Conservation (phyloP, 2,888 invertebrate species). For the Chymomyza procnemis region DNA sequence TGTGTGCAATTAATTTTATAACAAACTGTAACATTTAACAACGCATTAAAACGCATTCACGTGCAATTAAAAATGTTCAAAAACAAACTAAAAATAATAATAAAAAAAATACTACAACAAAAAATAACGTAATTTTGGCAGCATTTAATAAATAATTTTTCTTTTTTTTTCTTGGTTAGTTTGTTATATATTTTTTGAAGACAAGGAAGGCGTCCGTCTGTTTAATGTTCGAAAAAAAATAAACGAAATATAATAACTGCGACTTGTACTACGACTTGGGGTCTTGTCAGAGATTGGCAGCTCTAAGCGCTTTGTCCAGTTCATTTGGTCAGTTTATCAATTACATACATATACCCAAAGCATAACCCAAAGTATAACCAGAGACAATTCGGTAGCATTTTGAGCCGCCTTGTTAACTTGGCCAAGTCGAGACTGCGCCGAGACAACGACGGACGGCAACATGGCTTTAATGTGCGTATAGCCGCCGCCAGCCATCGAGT, state of each 20-base stretch:
- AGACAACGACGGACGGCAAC: background rate
- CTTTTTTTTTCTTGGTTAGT: background rate
- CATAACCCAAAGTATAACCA: slow-evolving; percentile 28
- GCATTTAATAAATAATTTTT: background rate
- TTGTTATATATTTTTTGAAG: background rate
- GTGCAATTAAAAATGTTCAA: slow-evolving; percentile 43
- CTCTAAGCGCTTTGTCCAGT: slow-evolving; percentile 7
- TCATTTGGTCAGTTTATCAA: slow-evolving; percentile 66
- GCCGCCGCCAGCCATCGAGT: slow-evolving; percentile 22
- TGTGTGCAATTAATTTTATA: background rate
- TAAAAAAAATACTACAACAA: background rate
- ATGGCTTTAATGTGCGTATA: slow-evolving; percentile 15
- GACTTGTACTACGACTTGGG: background rate
- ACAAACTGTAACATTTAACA: slow-evolving; percentile 34
- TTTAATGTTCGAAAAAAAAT: background rate
- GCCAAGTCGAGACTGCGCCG: background rate
- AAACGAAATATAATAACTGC: background rate
- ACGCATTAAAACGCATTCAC: slow-evolving; percentile 53
- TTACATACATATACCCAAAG: slow-evolving; percentile 47
- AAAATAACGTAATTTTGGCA: background rate
- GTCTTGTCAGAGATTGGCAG: background rate
- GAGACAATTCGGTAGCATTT: slow-evolving; percentile 37
- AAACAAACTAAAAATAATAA: background rate
- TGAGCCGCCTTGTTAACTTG: slow-evolving; percentile 57
- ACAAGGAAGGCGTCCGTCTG: background rate